Base-by-base conservation (phyloP, 2,113 vertebrate species). In the Holacanthus passer region DNA sequence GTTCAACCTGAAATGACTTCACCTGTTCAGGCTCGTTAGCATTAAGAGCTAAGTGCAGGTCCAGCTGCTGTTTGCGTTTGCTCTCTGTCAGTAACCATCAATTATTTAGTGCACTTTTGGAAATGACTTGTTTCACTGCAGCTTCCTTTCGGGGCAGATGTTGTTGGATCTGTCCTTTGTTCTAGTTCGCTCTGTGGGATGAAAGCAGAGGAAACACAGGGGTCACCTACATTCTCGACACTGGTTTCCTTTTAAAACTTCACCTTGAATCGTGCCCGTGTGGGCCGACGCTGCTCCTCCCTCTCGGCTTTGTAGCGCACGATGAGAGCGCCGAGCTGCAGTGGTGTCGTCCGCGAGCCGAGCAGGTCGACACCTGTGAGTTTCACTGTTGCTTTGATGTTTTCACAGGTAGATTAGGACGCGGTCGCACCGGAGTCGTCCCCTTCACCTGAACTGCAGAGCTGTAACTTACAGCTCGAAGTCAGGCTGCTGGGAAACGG, bases 191-290 rank as follows among this genome's bases (percentile, higher is more conserved):
- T 24, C 17, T 35, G 4, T 1, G 20, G 24, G 0, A 35, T 24
- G 16, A 11, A 24, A 17, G 53, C 12, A 16, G 35, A 5, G 47
- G 29, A 14, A 22, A 39, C 4, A 0, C n/a, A 1, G 17, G 41
- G 68, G 68, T 83, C 77, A 73, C 68, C 87, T 81, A 66, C 66
- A 67, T 79, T 7, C 67, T 73, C 48, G n/a, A 31, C 45, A 2
- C 72, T 9, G 24, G 9, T 69, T 77, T 77, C 72, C 73, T 55
- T 82, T 69, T 82, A 56, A 73, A 68, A 31, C 75, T 58, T 82
- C 83, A 82, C 72, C 82, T 82, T 82, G 73, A 78, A 19, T 48
- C 19, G 27, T 27, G 48, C 56, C 77, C 0, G 3, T 59, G 47
- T 43, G 10, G 41, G 58, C 17, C 37, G 7, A 13, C 3, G 0